These are phyloP conservation scores for Lasius platythorax DNA, from an alignment of 2,888 invertebrate species.

Conservation along the genomic window DNA sequence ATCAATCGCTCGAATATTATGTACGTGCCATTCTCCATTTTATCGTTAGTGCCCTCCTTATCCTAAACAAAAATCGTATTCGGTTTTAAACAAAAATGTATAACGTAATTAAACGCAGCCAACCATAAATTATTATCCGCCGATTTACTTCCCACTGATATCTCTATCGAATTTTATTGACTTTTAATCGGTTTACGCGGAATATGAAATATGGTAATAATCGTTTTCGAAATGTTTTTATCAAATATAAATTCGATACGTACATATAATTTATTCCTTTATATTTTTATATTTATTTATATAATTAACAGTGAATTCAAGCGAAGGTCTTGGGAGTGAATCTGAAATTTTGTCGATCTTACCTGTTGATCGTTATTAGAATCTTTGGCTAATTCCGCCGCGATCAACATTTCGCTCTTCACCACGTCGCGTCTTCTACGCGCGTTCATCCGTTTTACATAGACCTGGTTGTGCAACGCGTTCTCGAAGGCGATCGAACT, in stretches of 20 bases:
- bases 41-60: constrained; percentile 61
- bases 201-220: background rate
- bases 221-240: background rate
- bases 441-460: constrained; percentile 86
- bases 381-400: constrained; percentile 51
- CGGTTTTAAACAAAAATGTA: background rate
- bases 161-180: background rate
- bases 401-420: constrained; percentile 52
- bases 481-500: constrained; percentile 92
- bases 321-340: background rate
- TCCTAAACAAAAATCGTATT: constrained; percentile 58
- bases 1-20: constrained; percentile 74
- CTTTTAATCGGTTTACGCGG: background rate
- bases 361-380: constrained; percentile 66
- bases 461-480: constrained; percentile 92
- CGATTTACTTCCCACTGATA: constrained; percentile 3
- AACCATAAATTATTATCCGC: background rate
- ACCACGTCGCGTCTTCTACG: constrained; percentile 74
- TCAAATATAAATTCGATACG: background rate
- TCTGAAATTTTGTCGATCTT: constrained; percentile 28
- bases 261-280: background rate
- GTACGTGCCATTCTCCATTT: constrained; percentile 71
- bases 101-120: background rate
- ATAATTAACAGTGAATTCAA: background rate
- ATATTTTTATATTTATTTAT: background rate